These are phyloP conservation scores for Tryphoninae sp. DNA, from an alignment of 2,888 invertebrate genomes.

Conservation along the genomic window DNA sequence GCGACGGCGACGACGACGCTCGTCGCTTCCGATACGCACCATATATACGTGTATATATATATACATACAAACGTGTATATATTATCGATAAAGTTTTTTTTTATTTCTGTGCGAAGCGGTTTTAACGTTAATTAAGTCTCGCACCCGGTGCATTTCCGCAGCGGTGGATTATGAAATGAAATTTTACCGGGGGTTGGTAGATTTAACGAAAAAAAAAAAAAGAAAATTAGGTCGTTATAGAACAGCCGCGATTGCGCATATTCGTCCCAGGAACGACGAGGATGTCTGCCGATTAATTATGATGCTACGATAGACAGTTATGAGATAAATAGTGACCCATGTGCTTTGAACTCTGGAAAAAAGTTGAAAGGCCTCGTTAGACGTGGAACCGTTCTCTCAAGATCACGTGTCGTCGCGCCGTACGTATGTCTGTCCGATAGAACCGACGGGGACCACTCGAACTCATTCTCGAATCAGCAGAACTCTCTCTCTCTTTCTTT, in stretches of 20 bases:
- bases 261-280: background rate
- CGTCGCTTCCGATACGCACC: conserved; percentile 49
- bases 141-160: conserved; percentile 53
- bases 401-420: conserved; percentile 42
- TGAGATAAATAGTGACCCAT: conserved; percentile 1
- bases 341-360: conserved; percentile 20
- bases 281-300: background rate
- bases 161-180: conserved; percentile 57
- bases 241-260: conserved; percentile 6
- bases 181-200: conserved; percentile 31
- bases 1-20: conserved; percentile 55
- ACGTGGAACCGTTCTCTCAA: conserved; percentile 20
- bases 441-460: conserved; percentile 50
- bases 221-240: conserved; percentile 42
- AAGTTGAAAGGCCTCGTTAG: conserved; percentile 34
- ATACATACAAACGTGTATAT: conserved; percentile 27
- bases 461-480: conserved; percentile 51
- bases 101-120: conserved; percentile 62
- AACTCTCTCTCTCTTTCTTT: conserved; percentile 10
- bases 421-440: conserved; percentile 30
- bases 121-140: conserved; percentile 66
- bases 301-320: background rate
- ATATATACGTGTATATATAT: conserved; percentile 1
- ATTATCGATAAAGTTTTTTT: conserved; percentile 66
- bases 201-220: background rate